phyloP scores from a whole-genome alignment of 2,113 vertebrate species.

The Ivindomyrus marchei region DNA sequence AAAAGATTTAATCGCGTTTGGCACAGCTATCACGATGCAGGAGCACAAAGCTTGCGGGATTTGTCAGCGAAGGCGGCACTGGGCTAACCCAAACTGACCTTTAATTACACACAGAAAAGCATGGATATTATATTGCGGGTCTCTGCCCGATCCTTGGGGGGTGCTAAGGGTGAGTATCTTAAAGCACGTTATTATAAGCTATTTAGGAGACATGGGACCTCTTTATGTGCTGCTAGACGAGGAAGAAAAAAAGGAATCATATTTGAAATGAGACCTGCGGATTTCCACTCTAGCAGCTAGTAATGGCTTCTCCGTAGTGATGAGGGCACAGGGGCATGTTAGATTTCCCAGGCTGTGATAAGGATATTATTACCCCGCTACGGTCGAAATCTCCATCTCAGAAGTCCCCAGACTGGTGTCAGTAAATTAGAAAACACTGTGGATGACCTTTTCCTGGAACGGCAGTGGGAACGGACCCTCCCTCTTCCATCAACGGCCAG shows the following conservation, averaged over 20 bases:
- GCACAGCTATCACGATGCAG: slow-evolving; percentile 49
- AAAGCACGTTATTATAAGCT: slow-evolving; percentile 67
- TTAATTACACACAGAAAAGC: slow-evolving; percentile 62
- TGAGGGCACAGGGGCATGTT: slow-evolving; percentile 51
- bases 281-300: slow-evolving; percentile 53
- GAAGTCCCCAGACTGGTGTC: slow-evolving; percentile 57
- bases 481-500: slow-evolving; percentile 26
- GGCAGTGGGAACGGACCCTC: slow-evolving; percentile 36
- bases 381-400: slow-evolving; percentile 64
- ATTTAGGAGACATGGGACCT: slow-evolving; percentile 56
- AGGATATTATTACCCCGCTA: slow-evolving; percentile 64
- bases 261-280: slow-evolving; percentile 61
- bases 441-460: slow-evolving; percentile 57
- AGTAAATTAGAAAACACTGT: slow-evolving; percentile 61
- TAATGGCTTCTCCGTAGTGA: slow-evolving; percentile 61
- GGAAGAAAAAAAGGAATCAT: slow-evolving; percentile 43
- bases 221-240: slow-evolving; percentile 46
- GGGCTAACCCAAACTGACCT: slow-evolving; percentile 59
- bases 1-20: slow-evolving; percentile 58
- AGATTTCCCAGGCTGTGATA: slow-evolving; percentile 68
- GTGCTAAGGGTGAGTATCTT: slow-evolving; percentile 54
- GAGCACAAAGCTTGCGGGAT: slow-evolving; percentile 29
- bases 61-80: slow-evolving; percentile 49
- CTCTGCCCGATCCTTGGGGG: slow-evolving; percentile 53
- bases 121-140: slow-evolving; percentile 54